Conservation (phyloP, 1,140 invertebrate genomes). For the Metaphire vulgaris region DNA sequence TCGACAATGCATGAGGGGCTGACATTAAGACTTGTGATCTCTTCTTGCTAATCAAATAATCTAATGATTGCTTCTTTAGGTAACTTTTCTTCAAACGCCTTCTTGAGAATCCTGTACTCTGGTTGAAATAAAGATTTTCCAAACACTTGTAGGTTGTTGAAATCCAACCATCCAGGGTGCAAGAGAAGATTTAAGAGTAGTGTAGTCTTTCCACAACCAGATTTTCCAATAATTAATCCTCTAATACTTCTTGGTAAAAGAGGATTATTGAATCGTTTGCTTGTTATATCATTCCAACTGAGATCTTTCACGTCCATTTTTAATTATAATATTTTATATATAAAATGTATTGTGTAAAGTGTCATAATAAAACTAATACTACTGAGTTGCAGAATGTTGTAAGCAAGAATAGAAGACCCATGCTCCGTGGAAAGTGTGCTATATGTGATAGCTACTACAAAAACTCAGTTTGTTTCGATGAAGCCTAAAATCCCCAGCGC, state of each 20-base stretch:
- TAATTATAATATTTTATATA: slow-evolving; percentile 8
- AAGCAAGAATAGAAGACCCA: slow-evolving; percentile 10
- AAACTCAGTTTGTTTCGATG: slow-evolving; percentile 13
- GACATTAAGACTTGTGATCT: not conserved
- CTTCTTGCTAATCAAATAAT: not conserved
- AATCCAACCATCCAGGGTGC: not conserved
- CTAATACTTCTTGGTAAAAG: slow-evolving; percentile 6
- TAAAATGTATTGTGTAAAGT: slow-evolving; percentile 19
- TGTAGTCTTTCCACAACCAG: slow-evolving; percentile 23
- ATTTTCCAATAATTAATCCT: slow-evolving; percentile 8
- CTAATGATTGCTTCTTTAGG: not conserved
- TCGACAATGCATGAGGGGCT: not conserved
- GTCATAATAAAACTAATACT: slow-evolving; percentile 11
- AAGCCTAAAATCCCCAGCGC: not conserved
- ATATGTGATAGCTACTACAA: slow-evolving; percentile 13
- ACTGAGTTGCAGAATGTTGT: slow-evolving; percentile 18
- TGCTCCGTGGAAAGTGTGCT: slow-evolving; percentile 11
- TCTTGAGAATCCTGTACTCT: slow-evolving; percentile 12
- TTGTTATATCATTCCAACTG: slow-evolving; percentile 26
- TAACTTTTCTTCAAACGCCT: slow-evolving; percentile 16
- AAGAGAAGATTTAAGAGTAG: slow-evolving; percentile 1
- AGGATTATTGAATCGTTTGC: slow-evolving; percentile 14
- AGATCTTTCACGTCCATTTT: slow-evolving; percentile 31
- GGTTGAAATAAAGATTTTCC: slow-evolving; percentile 8
- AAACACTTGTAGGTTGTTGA: not conserved